Conservation (phyloP, 2,113 vertebrate genomes). For the Neodon shergylaensis region DNA sequence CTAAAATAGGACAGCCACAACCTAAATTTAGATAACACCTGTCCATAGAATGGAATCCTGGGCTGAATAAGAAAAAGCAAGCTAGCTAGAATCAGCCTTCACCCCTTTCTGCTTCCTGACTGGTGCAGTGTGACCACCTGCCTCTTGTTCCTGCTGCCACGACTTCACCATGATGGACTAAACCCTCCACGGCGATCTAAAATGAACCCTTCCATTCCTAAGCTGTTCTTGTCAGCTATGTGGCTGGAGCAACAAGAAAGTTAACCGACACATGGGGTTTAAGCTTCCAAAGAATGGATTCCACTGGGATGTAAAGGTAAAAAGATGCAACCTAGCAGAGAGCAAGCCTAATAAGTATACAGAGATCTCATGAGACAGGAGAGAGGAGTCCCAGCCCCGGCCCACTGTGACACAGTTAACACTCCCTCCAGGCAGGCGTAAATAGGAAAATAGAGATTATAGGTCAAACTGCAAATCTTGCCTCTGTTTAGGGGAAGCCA, state of each 20-base stretch:
- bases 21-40: not conserved
- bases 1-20: not conserved
- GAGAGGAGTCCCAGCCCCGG: not conserved
- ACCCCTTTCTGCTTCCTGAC: not conserved
- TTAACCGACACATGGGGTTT: not conserved
- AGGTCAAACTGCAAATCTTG: slow-evolving; percentile 28
- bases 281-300: not conserved
- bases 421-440: not conserved
- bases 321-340: not conserved
- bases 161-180: not conserved
- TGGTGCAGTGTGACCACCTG: not conserved
- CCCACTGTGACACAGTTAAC: not conserved
- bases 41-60: not conserved
- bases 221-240: not conserved
- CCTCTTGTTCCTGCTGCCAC: not conserved
- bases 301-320: accelerated
- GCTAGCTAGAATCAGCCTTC: not conserved
- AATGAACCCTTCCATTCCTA: not conserved
- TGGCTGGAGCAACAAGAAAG: not conserved
- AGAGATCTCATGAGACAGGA: not conserved
- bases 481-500: slow-evolving; percentile 23
- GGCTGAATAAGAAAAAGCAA: not conserved
- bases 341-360: not conserved
- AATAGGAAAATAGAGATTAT: not conserved
- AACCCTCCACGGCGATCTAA: not conserved